Evolutionary conservation across 2,797 vertebrate species (phyloP).

Genomic region (Cyprinodon diabolis): DNA sequence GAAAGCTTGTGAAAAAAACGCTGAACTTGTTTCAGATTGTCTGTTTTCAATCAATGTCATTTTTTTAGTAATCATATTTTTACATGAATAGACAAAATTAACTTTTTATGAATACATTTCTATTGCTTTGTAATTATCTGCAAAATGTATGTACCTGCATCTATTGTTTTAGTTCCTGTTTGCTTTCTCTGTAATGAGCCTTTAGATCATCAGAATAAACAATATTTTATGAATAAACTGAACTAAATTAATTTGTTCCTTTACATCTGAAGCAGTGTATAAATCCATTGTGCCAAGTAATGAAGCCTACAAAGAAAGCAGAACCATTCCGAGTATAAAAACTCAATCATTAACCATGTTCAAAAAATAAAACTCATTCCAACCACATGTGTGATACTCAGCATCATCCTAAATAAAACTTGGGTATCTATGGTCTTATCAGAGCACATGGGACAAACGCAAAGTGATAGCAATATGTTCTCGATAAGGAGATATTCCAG

Average conservation of each 20-base stretch:
- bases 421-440: neutral
- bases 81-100: neutral
- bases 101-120: neutral
- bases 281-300: neutral
- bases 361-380: neutral
- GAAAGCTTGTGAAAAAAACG: neutral
- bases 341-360: neutral
- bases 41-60: neutral
- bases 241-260: neutral
- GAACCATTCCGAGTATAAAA: neutral
- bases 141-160: neutral
- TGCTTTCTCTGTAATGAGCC: neutral
- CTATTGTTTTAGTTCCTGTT: no score
- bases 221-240: neutral
- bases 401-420: neutral
- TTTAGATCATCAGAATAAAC: neutral
- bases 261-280: neutral
- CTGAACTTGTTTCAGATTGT: neutral
- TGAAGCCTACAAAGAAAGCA: neutral
- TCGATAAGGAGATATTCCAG: conserved; percentile 5
- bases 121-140: neutral
- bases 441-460: neutral
- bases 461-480: neutral
- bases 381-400: neutral
- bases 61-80: neutral